These are phyloP conservation scores for Sparus aurata DNA, from an alignment of 2,797 vertebrate genomes.

Conservation along the genomic window DNA sequence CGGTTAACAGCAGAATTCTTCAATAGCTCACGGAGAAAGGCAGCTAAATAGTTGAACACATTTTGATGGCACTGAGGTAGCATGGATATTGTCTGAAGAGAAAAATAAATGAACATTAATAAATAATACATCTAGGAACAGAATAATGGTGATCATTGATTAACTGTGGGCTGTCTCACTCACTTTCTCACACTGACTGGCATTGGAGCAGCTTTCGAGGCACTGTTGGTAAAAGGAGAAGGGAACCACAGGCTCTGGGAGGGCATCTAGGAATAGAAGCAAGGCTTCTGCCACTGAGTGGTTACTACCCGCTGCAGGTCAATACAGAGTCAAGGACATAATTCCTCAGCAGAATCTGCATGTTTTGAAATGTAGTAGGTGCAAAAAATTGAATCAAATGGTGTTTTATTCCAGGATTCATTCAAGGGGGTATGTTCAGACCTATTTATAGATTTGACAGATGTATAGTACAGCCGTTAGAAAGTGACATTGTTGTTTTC, in stretches of 20 bases:
- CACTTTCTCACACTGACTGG: conserved; percentile 90
- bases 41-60: conserved; percentile 93
- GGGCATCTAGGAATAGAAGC: conserved; percentile 95
- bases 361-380: conserved; percentile 1
- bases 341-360: not conserved
- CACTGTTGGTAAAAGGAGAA: conserved; percentile 88
- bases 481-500: not conserved
- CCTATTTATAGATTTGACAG: too few species aligned
- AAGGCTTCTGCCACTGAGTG: conserved; percentile 96
- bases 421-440: not conserved
- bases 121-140: not conserved
- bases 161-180: conserved; percentile 26
- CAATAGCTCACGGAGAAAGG: conserved; percentile 94
- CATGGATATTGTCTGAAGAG: conserved; percentile 87
- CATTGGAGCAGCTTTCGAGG: conserved; percentile 82
- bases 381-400: not conserved
- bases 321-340: conserved; percentile 70
- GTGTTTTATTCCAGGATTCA: not conserved
- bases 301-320: conserved; percentile 90
- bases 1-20: conserved; percentile 91
- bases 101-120: conserved; percentile 6
- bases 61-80: conserved; percentile 94
- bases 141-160: not conserved
- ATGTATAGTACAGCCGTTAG: not conserved
- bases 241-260: conserved; percentile 95